A percentile compares a stretch with the other conserved stretches of the same genome.
These are phyloP conservation scores for Sceloporus tristichus DNA, from an alignment of 2,113 vertebrate species.

Conservation along the genomic window DNA sequence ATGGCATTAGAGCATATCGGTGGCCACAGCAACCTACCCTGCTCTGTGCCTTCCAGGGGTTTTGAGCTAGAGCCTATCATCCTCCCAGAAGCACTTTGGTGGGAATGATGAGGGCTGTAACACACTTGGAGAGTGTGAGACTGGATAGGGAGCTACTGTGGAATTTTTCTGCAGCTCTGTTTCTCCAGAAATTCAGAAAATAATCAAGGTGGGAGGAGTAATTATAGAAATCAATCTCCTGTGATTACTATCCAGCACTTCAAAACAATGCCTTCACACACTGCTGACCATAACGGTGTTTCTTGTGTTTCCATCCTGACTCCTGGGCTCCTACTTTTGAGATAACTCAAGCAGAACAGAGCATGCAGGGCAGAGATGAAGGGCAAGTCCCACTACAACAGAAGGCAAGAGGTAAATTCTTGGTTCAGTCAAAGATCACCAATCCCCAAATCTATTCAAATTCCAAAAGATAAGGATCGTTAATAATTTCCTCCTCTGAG, in stretches of 20 bases:
- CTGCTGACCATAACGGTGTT: slow-evolving; percentile 56
- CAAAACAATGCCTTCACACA: slow-evolving; percentile 60
- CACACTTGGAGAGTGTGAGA: too few species aligned
- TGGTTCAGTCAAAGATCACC: slow-evolving; percentile 70
- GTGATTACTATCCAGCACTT: slow-evolving; percentile 62
- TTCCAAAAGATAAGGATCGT: slow-evolving; percentile 77
- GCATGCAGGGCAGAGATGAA: slow-evolving; percentile 65
- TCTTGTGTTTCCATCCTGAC: slow-evolving; percentile 60
- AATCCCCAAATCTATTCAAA: slow-evolving; percentile 68
- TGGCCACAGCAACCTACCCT: neutral
- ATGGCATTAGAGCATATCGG: neutral
- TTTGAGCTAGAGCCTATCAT: too few species aligned
- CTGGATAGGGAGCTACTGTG: too few species aligned
- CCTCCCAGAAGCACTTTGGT: too few species aligned
- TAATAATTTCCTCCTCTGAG: slow-evolving; percentile 74
- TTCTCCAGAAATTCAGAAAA: slow-evolving; percentile 49
- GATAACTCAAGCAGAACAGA: slow-evolving; percentile 58
- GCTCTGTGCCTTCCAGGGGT: too few species aligned
- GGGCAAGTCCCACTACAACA: slow-evolving; percentile 54
- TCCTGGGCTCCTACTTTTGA: slow-evolving; percentile 47
- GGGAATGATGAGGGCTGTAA: too few species aligned
- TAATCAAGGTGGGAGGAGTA: slow-evolving; percentile 50
- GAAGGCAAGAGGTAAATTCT: slow-evolving; percentile 66
- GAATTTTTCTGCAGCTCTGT: slow-evolving; percentile 11
- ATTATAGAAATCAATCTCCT: slow-evolving; percentile 60